Percentiles rank a stretch among this genome's conserved stretches.
Conservation (phyloP, 2,113 vertebrate genomes). For the Willisornis vidua region DNA sequence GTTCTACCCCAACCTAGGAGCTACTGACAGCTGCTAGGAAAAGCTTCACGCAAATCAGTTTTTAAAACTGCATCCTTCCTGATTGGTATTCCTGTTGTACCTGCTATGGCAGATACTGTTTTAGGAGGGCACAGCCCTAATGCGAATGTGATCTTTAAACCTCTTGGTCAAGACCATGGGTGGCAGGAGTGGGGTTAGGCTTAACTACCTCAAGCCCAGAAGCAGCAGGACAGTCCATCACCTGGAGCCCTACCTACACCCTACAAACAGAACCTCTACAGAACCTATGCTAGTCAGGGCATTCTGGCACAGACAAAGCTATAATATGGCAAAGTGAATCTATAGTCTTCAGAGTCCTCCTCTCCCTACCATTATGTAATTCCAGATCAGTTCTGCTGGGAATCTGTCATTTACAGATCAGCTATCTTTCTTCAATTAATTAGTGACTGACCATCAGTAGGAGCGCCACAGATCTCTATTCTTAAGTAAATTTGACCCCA, state of each 20-base stretch:
- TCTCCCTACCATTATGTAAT: neutral
- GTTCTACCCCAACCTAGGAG: neutral
- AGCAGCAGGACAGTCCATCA: neutral
- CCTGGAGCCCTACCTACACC: neutral
- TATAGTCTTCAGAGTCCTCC: neutral
- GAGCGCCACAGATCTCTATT: neutral
- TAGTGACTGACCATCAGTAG: neutral
- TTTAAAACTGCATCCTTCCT: conserved; percentile 1
- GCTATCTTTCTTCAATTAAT: neutral
- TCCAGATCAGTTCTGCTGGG: neutral
- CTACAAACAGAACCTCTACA: neutral
- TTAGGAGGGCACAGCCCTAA: neutral
- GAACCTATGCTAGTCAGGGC: neutral
- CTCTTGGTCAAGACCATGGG: neutral
- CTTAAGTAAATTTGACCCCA: neutral
- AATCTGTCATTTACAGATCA: neutral
- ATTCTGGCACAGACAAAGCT: neutral
- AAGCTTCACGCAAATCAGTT: neutral
- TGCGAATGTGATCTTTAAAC: neutral
- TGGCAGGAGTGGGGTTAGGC: neutral
- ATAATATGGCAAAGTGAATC: neutral
- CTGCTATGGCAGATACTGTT: neutral
- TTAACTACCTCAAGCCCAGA: neutral
- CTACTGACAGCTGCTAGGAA: neutral
- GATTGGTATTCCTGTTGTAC: neutral